phyloP scores from a whole-genome alignment of 2,797 vertebrate species.

The Alexandromys oeconomus region DNA sequence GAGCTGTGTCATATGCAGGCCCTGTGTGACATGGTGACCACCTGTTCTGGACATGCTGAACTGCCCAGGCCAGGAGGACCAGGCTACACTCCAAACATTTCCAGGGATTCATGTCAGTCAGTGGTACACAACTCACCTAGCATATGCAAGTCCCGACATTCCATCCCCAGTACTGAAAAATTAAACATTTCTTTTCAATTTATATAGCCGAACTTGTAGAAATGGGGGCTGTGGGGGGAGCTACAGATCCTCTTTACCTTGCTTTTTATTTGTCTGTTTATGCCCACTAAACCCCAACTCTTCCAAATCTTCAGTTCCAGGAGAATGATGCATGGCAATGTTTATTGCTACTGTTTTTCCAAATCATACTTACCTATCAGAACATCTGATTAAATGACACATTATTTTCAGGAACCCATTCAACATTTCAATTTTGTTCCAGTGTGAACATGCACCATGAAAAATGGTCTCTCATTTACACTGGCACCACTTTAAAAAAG shows the following conservation, averaged over 20 bases:
- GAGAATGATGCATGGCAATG: neutral
- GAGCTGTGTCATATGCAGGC: neutral
- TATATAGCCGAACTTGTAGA: neutral
- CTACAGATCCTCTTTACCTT: neutral
- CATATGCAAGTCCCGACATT: neutral
- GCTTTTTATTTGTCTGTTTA: neutral
- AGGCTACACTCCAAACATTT: neutral
- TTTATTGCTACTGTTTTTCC: neutral
- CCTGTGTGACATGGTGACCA: neutral
- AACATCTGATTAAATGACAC: constrained; percentile 44
- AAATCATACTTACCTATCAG: neutral
- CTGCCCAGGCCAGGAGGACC: neutral
- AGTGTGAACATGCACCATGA: constrained; percentile 10
- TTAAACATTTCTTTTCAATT: neutral
- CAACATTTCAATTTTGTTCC: constrained; percentile 15
- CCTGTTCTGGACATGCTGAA: neutral
- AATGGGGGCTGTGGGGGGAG: neutral
- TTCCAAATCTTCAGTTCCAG: neutral
- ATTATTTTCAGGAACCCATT: constrained; percentile 49
- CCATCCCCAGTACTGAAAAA: neutral
- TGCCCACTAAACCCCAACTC: neutral
- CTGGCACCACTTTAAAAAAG: constrained; percentile 3
- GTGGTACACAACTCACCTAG: neutral
- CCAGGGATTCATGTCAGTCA: neutral
- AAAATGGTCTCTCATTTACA: constrained; percentile 37